These are phyloP conservation scores for Ploceus nigricollis DNA, from an alignment of 2,113 vertebrate genomes.

Conservation along the genomic window DNA sequence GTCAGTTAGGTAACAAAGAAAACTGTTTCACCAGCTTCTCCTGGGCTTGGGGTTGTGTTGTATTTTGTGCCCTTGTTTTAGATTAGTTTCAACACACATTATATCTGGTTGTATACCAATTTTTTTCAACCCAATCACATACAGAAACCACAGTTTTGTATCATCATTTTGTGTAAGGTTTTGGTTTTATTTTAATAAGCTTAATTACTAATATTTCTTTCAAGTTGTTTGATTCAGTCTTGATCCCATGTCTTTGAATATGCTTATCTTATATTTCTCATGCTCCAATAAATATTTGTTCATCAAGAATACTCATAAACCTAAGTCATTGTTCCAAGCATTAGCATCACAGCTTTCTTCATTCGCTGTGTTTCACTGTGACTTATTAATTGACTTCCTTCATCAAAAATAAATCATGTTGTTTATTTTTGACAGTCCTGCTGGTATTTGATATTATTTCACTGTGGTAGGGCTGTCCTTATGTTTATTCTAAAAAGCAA, in stretches of 20 bases:
- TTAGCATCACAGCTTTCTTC: background rate
- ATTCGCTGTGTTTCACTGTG: background rate
- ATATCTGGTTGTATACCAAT: background rate
- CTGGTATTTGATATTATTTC: background rate
- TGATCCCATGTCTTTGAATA: background rate
- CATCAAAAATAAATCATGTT: background rate
- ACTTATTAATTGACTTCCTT: background rate
- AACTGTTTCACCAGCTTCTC: background rate
- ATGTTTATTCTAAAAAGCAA: background rate
- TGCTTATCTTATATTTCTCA: background rate
- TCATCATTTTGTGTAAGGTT: background rate
- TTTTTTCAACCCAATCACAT: background rate
- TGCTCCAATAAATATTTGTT: background rate
- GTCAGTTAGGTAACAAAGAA: background rate
- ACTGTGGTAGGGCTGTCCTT: background rate
- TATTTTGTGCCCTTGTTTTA: background rate
- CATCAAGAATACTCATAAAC: background rate
- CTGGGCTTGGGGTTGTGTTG: background rate
- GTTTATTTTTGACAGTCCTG: background rate
- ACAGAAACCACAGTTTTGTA: background rate
- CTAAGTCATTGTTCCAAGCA: background rate
- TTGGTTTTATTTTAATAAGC: background rate
- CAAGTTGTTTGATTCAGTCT: background rate
- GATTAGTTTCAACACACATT: background rate
- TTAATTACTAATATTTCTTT: background rate